Evolutionary conservation across 2,113 vertebrate genomes (phyloP).

Genomic region (Taxidea taxus): DNA sequence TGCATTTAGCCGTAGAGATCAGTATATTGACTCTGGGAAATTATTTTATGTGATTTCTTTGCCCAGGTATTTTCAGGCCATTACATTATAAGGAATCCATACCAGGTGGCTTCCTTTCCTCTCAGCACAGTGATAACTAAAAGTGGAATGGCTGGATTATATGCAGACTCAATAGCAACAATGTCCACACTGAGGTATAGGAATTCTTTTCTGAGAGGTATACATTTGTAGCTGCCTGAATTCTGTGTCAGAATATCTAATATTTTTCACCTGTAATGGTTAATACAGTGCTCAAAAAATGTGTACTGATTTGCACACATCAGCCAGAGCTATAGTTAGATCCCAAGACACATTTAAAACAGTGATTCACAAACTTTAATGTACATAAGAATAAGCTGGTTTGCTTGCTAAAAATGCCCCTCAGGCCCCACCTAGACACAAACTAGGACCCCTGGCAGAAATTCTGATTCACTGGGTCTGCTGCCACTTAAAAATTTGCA

Average conservation of each 20-base stretch:
- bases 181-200: not conserved
- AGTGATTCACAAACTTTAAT: not conserved
- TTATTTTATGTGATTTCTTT: conserved; percentile 1
- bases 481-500: not conserved
- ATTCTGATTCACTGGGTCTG: conserved; percentile 14
- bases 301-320: not conserved
- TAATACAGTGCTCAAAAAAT: not conserved
- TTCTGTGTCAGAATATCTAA: not conserved
- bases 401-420: not conserved
- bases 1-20: not conserved
- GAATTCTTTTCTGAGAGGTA: not conserved
- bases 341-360: not conserved
- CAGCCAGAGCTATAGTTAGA: not conserved
- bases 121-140: not conserved
- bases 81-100: not conserved
- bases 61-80: not conserved
- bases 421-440: not conserved
- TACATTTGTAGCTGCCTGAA: not conserved
- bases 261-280: not conserved
- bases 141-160: not conserved
- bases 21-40: not conserved
- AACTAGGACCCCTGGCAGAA: not conserved
- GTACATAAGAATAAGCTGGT: not conserved
- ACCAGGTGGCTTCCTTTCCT: not conserved
- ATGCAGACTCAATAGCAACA: not conserved